Conservation (phyloP, 2,888 invertebrate genomes). For the Dicranocentrus wangi region DNA sequence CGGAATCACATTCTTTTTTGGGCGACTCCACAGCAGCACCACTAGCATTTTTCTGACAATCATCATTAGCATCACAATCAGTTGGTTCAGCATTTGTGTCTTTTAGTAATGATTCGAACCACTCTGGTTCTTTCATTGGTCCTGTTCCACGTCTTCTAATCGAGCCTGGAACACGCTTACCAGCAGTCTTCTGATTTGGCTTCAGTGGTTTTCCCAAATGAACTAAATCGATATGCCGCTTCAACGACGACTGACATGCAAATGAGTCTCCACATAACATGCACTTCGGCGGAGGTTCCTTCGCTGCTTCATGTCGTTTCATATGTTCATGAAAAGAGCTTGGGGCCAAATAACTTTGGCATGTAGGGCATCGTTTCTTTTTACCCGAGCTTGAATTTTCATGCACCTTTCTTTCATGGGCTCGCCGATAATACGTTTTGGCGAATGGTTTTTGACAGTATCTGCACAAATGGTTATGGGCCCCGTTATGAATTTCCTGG, state of each 20-base stretch:
- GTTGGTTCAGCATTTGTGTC: not conserved
- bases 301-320: not conserved
- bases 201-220: slow-evolving; percentile 54
- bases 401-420: slow-evolving; percentile 31
- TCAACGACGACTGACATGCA: not conserved
- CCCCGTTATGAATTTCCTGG: slow-evolving; percentile 5
- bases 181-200: not conserved
- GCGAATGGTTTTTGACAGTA: slow-evolving; percentile 26
- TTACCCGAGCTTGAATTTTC: not conserved
- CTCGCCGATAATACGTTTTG: not conserved
- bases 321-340: not conserved
- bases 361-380: slow-evolving; percentile 38
- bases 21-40: not conserved
- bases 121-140: slow-evolving; percentile 1
- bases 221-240: slow-evolving; percentile 43
- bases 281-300: slow-evolving; percentile 8
- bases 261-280: slow-evolving; percentile 30
- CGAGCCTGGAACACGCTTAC: not conserved
- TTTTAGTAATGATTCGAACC: slow-evolving; percentile 28
- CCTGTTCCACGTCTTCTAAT: slow-evolving; percentile 23
- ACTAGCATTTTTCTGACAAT: not conserved
- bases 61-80: not conserved
- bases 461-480: slow-evolving; percentile 18
- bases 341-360: slow-evolving; percentile 4
- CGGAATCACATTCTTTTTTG: not conserved